Percentiles rank a stretch among this genome's conserved stretches.
phyloP scores from a whole-genome alignment of 2,113 vertebrate species.

The Sminthopsis crassicaudata region DNA sequence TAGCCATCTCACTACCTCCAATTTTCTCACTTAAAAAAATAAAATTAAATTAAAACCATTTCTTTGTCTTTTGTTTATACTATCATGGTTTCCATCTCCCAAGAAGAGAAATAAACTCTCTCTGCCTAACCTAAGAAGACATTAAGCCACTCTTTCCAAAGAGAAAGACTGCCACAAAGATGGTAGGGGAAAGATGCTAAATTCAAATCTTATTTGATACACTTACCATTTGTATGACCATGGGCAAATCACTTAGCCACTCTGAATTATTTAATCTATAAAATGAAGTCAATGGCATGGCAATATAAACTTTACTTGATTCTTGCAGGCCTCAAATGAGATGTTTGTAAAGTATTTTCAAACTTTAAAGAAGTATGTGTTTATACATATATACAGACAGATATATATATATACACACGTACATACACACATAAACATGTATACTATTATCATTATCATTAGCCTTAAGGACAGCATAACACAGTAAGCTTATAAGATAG shows the following conservation, averaged over 20 bases:
- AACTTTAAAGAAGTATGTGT: background rate
- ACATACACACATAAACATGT: too few relatives aligned
- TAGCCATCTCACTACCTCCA: background rate
- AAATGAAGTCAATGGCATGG: background rate
- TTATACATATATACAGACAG: too few relatives aligned
- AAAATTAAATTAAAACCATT: background rate
- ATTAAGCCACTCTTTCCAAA: background rate
- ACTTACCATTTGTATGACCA: background rate
- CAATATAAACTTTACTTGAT: background rate
- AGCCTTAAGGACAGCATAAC: too few relatives aligned
- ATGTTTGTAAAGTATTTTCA: background rate
- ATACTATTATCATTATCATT: too few relatives aligned
- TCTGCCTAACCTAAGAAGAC: too few relatives aligned
- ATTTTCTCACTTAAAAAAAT: background rate
- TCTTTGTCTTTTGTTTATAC: background rate
- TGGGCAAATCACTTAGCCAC: too few relatives aligned
- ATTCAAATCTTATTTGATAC: background rate
- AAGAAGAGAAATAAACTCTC: background rate
- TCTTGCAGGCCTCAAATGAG: background rate
- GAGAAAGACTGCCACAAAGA: background rate
- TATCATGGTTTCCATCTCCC: background rate
- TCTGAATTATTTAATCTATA: background rate
- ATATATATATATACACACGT: too few relatives aligned
- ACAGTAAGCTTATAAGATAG: too few relatives aligned
- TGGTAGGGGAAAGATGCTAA: background rate